These are phyloP conservation scores for Agrypnus murinus DNA, from an alignment of 2,888 invertebrate genomes.

Conservation along the genomic window DNA sequence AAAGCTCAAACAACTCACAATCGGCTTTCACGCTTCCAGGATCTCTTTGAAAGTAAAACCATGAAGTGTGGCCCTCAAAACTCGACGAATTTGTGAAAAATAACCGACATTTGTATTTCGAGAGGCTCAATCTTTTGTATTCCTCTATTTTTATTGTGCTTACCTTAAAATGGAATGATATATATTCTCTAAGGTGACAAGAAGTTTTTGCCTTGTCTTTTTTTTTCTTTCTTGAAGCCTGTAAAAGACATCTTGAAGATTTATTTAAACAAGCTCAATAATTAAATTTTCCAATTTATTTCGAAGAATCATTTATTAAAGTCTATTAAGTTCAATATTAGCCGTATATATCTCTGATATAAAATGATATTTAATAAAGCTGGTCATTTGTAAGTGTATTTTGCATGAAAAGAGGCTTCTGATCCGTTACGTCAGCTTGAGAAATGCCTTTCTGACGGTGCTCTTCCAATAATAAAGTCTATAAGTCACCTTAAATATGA, in stretches of 20 bases:
- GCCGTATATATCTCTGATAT: not conserved
- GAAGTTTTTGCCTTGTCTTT: constrained; percentile 42
- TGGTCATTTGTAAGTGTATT: constrained; percentile 23
- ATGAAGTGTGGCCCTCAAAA: constrained; percentile 60
- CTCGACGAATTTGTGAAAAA: constrained; percentile 63
- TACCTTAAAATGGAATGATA: constrained; percentile 39
- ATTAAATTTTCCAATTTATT: too few species aligned
- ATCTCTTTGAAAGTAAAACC: constrained; percentile 48
- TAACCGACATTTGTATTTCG: constrained; percentile 61
- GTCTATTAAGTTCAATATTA: constrained; percentile 10
- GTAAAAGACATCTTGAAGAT: too few species aligned
- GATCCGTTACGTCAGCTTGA: constrained; percentile 53
- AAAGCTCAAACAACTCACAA: constrained; percentile 57
- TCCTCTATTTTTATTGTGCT: constrained; percentile 46
- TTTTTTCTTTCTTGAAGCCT: constrained; percentile 1
- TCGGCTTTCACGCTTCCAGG: constrained; percentile 55
- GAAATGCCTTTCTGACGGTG: constrained; percentile 36
- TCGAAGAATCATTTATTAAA: constrained; percentile 1
- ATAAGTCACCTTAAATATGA: constrained; percentile 56
- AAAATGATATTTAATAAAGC: constrained; percentile 29
- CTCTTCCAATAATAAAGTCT: constrained; percentile 55
- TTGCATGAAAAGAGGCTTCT: constrained; percentile 43
- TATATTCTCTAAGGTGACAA: constrained; percentile 50
- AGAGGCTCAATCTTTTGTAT: constrained; percentile 46
- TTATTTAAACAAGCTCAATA: too few species aligned